Evolutionary conservation across 2,113 vertebrate genomes (phyloP).

Genomic region (Phyllostomus discolor): DNA sequence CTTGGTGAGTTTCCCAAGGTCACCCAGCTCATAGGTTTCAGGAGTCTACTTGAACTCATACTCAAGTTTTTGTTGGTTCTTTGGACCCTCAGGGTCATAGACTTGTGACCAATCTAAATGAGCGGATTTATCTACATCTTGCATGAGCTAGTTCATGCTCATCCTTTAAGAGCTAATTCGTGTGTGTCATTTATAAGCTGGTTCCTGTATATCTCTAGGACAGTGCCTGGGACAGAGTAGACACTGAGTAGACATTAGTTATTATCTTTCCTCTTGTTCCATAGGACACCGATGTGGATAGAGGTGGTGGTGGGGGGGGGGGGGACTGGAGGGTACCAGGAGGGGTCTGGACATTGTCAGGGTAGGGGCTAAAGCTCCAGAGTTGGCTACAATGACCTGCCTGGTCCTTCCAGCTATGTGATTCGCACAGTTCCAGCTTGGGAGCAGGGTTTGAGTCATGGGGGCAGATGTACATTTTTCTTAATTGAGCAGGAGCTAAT

Average conservation of each 20-base stretch:
- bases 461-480: not conserved
- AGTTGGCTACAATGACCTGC: not conserved
- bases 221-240: not conserved
- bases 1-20: not conserved
- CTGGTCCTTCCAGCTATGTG: not conserved
- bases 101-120: not conserved
- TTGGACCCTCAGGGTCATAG: not conserved
- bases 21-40: not conserved
- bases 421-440: not conserved
- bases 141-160: not conserved
- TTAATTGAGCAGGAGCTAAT: conserved; percentile 48
- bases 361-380: not conserved
- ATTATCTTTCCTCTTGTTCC: no score
- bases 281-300: no score
- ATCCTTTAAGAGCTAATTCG: not conserved
- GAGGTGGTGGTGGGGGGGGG: not conserved
- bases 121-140: not conserved
- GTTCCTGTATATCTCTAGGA: not conserved
- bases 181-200: not conserved
- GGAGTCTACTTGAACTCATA: not conserved
- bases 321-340: not conserved
- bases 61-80: not conserved
- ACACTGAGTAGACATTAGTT: no score
- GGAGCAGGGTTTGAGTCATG: not conserved
- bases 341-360: not conserved